phyloP scores from a whole-genome alignment of 1,140 invertebrate genomes.

The Argopecten irradians region DNA sequence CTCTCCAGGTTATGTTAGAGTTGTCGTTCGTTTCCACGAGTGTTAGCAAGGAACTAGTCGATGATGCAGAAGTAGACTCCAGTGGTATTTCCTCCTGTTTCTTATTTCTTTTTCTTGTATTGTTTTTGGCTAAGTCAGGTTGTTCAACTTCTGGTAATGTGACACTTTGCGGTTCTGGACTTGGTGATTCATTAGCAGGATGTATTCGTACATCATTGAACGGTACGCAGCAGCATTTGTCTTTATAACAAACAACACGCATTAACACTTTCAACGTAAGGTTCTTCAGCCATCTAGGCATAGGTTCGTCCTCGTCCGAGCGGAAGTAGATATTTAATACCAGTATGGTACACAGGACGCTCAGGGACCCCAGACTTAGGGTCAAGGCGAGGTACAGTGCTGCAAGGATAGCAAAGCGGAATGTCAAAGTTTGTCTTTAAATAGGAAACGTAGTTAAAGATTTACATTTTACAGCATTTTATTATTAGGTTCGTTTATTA shows the following conservation, averaged over 20 bases:
- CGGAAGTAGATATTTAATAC: conserved; percentile 35
- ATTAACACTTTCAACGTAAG: conserved; percentile 4
- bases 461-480: not conserved
- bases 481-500: not conserved
- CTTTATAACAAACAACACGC: conserved; percentile 24
- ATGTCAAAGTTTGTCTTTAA: not conserved
- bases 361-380: conserved; percentile 7
- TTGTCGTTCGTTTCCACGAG: not conserved
- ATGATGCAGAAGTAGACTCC: not conserved
- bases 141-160: not conserved
- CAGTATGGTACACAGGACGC: conserved; percentile 37
- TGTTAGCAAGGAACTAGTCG: not conserved
- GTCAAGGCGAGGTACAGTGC: conserved; percentile 40
- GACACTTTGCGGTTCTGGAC: not conserved
- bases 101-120: not conserved
- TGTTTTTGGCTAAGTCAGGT: not conserved
- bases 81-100: not conserved
- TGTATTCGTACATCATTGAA: not conserved
- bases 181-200: not conserved
- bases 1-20: conserved; percentile 7
- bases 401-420: conserved; percentile 19
- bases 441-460: not conserved
- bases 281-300: conserved; percentile 34
- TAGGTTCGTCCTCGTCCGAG: conserved; percentile 26
- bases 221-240: not conserved